Percentiles rank a stretch among this genome's conserved stretches.
phyloP scores from a whole-genome alignment of 2,888 invertebrate species.

The Ceramica pisi region DNA sequence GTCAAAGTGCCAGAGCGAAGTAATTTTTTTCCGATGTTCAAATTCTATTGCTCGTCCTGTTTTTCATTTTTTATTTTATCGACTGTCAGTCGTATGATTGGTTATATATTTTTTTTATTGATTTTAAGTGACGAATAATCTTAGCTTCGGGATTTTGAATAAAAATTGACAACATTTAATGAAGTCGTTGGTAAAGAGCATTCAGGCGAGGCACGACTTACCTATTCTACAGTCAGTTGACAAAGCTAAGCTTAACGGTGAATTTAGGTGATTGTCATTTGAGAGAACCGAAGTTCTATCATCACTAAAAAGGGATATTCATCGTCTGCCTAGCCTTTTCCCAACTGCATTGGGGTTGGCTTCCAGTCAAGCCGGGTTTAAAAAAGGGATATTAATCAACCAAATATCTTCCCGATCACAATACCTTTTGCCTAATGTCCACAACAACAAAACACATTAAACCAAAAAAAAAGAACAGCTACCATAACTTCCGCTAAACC shows the following conservation, averaged over 20 bases:
- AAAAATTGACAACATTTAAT: background rate
- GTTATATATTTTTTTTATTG: background rate
- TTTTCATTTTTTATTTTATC: constrained; percentile 23
- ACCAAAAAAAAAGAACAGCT: constrained; percentile 8
- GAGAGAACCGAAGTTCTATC: background rate
- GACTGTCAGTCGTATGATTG: constrained; percentile 3
- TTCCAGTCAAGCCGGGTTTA: no score
- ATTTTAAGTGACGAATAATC: background rate
- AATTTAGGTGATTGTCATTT: no score
- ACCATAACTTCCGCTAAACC: constrained; percentile 16
- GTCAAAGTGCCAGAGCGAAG: constrained; percentile 50
- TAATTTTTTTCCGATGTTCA: constrained; percentile 34
- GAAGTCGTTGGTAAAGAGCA: no score
- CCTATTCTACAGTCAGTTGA: background rate
- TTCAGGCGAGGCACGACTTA: background rate
- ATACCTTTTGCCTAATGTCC: background rate
- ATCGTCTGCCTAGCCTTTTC: no score
- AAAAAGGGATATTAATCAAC: background rate
- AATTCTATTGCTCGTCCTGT: constrained; percentile 29
- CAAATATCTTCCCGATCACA: background rate
- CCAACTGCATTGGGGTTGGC: no score
- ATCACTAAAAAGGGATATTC: no score
- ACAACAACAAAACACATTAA: background rate
- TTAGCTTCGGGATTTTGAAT: background rate
- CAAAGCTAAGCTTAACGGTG: background rate